Evolutionary conservation across 2,888 invertebrate genomes (phyloP).

Genomic region (Junonia oenone): DNA sequence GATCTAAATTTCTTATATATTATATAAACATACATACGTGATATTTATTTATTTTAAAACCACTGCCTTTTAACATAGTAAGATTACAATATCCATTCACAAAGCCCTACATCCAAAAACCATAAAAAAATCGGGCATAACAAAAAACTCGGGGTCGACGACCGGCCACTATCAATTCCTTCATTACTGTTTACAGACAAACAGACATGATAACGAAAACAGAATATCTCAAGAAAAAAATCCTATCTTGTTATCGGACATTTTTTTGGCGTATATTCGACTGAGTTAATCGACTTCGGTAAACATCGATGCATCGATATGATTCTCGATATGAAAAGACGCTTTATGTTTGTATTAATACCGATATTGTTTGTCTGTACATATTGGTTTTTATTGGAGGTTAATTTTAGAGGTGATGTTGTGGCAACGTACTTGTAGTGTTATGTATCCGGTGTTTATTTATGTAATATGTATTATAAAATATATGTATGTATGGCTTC

Average conservation of each 20-base stretch:
- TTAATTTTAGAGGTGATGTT: constrained; percentile 20
- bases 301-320: constrained; percentile 54
- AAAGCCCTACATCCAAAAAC: neutral
- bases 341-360: constrained; percentile 44
- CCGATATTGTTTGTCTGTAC: constrained; percentile 48
- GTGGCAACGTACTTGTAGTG: constrained; percentile 4
- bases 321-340: constrained; percentile 53
- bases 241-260: constrained; percentile 50
- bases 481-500: neutral
- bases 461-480: neutral
- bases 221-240: constrained; percentile 59
- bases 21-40: too few species aligned
- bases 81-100: neutral
- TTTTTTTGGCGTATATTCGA: constrained; percentile 63
- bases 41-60: neutral
- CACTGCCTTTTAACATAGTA: too few species aligned
- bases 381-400: constrained; percentile 32
- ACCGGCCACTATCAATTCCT: constrained; percentile 61
- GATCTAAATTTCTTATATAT: too few species aligned
- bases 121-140: constrained; percentile 20
- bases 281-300: constrained; percentile 65
- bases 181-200: constrained; percentile 64
- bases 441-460: neutral
- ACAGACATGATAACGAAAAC: constrained; percentile 66
- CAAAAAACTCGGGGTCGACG: constrained; percentile 41